Evolutionary conservation across 2,113 vertebrate genomes (phyloP).

Genomic region (Ellobius talpinus): DNA sequence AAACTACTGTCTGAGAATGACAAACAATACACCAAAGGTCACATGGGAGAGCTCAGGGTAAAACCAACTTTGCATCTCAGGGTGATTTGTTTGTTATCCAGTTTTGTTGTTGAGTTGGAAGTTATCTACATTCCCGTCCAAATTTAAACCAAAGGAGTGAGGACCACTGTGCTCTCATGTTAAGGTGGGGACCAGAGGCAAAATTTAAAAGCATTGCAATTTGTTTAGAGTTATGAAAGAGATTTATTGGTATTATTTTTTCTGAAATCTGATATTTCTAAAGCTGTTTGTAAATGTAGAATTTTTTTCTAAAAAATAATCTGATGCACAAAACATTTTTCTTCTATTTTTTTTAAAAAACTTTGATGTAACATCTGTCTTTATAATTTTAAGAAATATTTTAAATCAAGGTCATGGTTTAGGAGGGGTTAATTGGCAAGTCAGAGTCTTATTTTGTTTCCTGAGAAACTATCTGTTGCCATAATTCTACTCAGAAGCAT

Average conservation of each 20-base stretch:
- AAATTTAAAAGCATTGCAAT: slow-evolving; percentile 14
- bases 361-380: not conserved
- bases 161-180: not conserved
- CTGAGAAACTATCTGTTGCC: not conserved
- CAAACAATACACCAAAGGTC: not conserved
- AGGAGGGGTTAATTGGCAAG: not conserved
- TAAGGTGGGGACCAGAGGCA: not conserved
- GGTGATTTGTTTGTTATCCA: not conserved
- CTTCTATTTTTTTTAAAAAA: not conserved
- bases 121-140: not conserved
- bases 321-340: not conserved
- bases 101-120: not conserved
- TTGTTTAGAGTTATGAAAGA: not conserved
- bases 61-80: not conserved
- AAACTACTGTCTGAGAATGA: not conserved
- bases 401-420: not conserved
- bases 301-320: not conserved
- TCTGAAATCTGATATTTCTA: not conserved
- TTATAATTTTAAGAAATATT: not conserved
- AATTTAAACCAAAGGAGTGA: not conserved
- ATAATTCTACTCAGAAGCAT: not conserved
- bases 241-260: slow-evolving; percentile 1
- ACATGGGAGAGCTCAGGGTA: not conserved
- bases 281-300: not conserved
- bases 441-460: not conserved